phyloP scores from a whole-genome alignment of 2,888 invertebrate species.

The Agapostemon virescens region DNA sequence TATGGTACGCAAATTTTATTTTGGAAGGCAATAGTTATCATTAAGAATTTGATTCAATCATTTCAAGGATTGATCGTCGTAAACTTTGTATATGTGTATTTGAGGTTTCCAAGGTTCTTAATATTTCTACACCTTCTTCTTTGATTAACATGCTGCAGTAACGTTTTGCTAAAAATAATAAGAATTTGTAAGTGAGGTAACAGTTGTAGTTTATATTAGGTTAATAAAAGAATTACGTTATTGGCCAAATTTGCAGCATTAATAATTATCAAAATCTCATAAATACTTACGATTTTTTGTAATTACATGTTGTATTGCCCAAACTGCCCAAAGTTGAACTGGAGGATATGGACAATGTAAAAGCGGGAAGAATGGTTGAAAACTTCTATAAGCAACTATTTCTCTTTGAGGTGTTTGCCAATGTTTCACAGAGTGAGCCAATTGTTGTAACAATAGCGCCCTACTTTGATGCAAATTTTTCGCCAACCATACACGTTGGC shows the following conservation, averaged over 20 bases:
- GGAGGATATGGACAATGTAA: constrained; percentile 83
- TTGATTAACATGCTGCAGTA: constrained; percentile 85
- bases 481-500: constrained; percentile 82
- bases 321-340: constrained; percentile 89
- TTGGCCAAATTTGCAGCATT: background rate
- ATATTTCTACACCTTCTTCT: constrained; percentile 83
- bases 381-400: constrained; percentile 89
- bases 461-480: constrained; percentile 68
- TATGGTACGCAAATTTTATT: constrained; percentile 55
- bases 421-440: constrained; percentile 82
- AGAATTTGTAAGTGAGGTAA: constrained; percentile 14
- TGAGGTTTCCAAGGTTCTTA: constrained; percentile 79
- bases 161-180: constrained; percentile 82
- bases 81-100: constrained; percentile 77
- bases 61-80: constrained; percentile 78
- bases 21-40: constrained; percentile 62
- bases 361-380: constrained; percentile 87
- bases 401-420: constrained; percentile 88
- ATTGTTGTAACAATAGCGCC: constrained; percentile 72
- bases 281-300: constrained; percentile 85
- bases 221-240: background rate
- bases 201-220: background rate
- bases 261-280: background rate
- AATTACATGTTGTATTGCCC: constrained; percentile 90
- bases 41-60: constrained; percentile 76